These are phyloP conservation scores for Heliconius ethilla DNA, from an alignment of 2,888 invertebrate species.

Conservation along the genomic window DNA sequence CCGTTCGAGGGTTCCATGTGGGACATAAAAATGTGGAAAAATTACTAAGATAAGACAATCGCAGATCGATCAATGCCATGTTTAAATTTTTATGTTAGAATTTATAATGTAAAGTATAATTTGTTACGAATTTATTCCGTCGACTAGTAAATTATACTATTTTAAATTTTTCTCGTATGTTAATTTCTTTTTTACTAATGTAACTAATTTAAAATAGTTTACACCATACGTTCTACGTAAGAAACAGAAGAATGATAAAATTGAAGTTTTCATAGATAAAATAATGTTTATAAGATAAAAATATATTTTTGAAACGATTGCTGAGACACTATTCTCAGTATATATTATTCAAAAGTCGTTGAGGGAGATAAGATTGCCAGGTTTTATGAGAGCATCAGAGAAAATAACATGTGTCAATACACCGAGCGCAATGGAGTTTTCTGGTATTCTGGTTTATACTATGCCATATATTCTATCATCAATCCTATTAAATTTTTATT, in stretches of 20 bases:
- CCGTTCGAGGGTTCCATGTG: slow-evolving; percentile 63
- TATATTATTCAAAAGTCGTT: slow-evolving; percentile 63
- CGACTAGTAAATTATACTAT: slow-evolving; percentile 10
- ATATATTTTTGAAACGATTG: slow-evolving; percentile 38
- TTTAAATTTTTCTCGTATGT: slow-evolving; percentile 13
- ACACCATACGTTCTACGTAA: slow-evolving; percentile 1
- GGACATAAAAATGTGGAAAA: slow-evolving; percentile 72
- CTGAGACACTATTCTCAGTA: slow-evolving; percentile 48
- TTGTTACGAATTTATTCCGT: slow-evolving; percentile 18
- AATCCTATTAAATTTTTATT: slow-evolving; percentile 66
- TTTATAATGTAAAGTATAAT: slow-evolving; percentile 37
- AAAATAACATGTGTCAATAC: slow-evolving; percentile 73
- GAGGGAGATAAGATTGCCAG: slow-evolving; percentile 64
- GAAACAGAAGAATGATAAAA: slow-evolving; percentile 21
- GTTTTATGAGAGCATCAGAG: slow-evolving; percentile 67
- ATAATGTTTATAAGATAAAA: slow-evolving; percentile 35
- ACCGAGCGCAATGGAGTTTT: slow-evolving; percentile 59
- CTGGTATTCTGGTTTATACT: slow-evolving; percentile 61
- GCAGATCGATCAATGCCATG: slow-evolving; percentile 72
- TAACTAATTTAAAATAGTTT: slow-evolving; percentile 14
- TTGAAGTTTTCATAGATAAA: slow-evolving; percentile 23
- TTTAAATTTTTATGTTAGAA: slow-evolving; percentile 47
- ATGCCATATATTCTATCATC: slow-evolving; percentile 55
- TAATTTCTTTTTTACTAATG: slow-evolving; percentile 11
- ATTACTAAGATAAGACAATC: slow-evolving; percentile 65